These are phyloP conservation scores for Epistrophe eligans DNA, from an alignment of 2,888 invertebrate genomes.

Conservation along the genomic window DNA sequence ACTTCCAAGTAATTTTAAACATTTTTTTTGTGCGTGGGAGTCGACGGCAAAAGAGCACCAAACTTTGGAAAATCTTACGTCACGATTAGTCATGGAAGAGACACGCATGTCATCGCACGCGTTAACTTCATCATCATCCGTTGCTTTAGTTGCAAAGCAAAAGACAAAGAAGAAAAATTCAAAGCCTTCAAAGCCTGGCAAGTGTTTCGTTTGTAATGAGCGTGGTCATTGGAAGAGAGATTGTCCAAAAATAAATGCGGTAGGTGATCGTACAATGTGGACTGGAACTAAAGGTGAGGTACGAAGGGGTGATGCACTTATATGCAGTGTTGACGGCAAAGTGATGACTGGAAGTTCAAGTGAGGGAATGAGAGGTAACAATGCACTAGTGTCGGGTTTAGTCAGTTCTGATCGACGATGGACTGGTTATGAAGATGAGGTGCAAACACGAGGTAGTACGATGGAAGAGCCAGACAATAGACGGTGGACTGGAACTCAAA, in stretches of 20 bases:
- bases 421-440: slow-evolving; percentile 22
- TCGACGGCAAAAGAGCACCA: too few relatives aligned
- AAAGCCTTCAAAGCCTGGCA: slow-evolving; percentile 23
- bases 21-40: too few relatives aligned
- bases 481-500: slow-evolving; percentile 30
- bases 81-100: too few relatives aligned
- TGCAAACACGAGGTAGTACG: background rate
- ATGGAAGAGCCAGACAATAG: background rate
- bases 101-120: too few relatives aligned
- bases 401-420: background rate
- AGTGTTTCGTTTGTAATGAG: slow-evolving; percentile 74
- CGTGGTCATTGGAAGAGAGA: slow-evolving; percentile 70
- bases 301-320: slow-evolving; percentile 19
- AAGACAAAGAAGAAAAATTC: background rate
- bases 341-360: slow-evolving; percentile 4
- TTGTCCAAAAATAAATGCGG: slow-evolving; percentile 39
- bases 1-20: background rate
- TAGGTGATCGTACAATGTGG: background rate
- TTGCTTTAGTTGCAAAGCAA: slow-evolving; percentile 35
- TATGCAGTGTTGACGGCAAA: slow-evolving; percentile 11
- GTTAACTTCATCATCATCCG: slow-evolving; percentile 24
- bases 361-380: background rate
- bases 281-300: slow-evolving; percentile 14
- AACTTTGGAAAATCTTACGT: too few relatives aligned
- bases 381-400: background rate